These are phyloP conservation scores for Chondrosia reniformis DNA, from an alignment of 37 sponge, comb jelly and placozoan species.

Conservation along the genomic window DNA sequence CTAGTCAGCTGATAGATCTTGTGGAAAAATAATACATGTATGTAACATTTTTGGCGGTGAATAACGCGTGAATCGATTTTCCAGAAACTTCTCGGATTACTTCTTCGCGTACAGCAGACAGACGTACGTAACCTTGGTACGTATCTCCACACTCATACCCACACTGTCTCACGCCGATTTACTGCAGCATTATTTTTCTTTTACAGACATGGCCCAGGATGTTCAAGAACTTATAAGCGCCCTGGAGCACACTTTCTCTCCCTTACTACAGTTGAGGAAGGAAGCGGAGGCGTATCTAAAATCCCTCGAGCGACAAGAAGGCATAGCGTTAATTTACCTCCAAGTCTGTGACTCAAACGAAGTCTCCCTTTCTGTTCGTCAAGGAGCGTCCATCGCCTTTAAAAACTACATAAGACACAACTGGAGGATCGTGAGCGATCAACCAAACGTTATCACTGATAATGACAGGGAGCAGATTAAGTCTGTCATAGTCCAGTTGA, in stretches of 20 bases:
- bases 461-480: constrained; percentile 69
- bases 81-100: no score
- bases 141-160: no score
- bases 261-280: constrained; percentile 51
- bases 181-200: background rate
- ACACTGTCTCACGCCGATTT: no score
- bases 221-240: background rate
- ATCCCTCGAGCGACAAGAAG: constrained; percentile 73
- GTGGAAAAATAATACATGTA: no score
- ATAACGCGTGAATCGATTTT: no score
- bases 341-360: constrained; percentile 61
- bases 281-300: constrained; percentile 84
- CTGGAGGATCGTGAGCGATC: constrained; percentile 76
- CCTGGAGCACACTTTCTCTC: constrained; percentile 55
- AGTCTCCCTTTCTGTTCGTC: constrained; percentile 38
- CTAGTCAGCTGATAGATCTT: no score
- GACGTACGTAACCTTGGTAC: no score
- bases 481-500: constrained; percentile 86
- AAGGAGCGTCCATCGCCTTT: constrained; percentile 87
- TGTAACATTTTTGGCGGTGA: no score
- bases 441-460: constrained; percentile 39
- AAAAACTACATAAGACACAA: constrained; percentile 94
- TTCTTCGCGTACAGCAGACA: no score
- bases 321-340: constrained; percentile 80
- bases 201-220: background rate